Base-by-base conservation (phyloP, 2,113 vertebrate species). In the Aspiorhynchus laticeps region DNA sequence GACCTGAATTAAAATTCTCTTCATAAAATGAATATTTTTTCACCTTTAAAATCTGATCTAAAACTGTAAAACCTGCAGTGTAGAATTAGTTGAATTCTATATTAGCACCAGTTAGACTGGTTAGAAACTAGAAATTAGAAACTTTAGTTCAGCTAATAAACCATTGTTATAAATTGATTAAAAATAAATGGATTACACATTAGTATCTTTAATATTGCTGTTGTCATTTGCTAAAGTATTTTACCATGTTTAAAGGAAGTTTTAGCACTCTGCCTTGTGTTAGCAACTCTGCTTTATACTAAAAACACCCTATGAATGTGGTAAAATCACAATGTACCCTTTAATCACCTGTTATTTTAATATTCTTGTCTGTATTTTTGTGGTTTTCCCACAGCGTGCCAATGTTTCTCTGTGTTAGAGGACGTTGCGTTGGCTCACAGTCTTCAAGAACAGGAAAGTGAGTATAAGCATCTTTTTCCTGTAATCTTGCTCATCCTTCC, bases 361-460 rank as follows among this genome's bases (percentile, higher is more conserved):
- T 0, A 48, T 3, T 65, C 28, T 3, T 63, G 11, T n/a, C 46
- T 28, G 7, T 56, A 12, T 65, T 26, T 69, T 4, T 86, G 36
- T 80, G 4, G 14, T 41, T 48, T 74, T 26, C 19, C 88, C 24
- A 51, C 90, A 95, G 91, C 94, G 87, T 93, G 93, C 79, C 92
- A 94, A 85, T 93, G 92, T 87, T 95, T 96, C 89, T 90, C 93
- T 17, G 33, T 95, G 69, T 91, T 95, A 87, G 95, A 96, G 92
- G 95, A 95, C 24, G 93, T 93, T 7, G 94, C 84, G 0, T 74
- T 95, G 84, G 95, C 95, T 83, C 91, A 91, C 87, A 94, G 80
- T 87, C 92, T 96, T 31, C 93, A 96, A 90, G 93, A 96, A 74
- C 94, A 95, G 87, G 94, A 97, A 91, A 94, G 91, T 93, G 88